Conservation (phyloP, 2,888 invertebrate species). For the Amiota minor region DNA sequence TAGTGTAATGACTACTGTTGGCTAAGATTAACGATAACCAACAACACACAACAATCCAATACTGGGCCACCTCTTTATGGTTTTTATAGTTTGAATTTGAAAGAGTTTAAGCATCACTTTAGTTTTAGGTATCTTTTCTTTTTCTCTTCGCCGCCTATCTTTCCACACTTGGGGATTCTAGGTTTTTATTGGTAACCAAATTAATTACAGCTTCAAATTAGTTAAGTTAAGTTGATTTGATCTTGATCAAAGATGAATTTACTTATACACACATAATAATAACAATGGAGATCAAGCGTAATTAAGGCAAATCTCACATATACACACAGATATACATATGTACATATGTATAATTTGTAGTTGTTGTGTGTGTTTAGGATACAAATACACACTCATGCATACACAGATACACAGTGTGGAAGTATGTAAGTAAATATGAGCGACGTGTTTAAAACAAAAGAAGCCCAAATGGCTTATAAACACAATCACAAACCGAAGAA, state of each 20-base stretch:
- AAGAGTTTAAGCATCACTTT: conserved; percentile 1
- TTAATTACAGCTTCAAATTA: conserved; percentile 71
- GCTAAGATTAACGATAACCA: too few relatives aligned
- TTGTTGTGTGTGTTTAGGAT: too few relatives aligned
- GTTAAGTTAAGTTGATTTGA: conserved; percentile 58
- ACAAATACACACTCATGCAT: too few relatives aligned
- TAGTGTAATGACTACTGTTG: too few relatives aligned
- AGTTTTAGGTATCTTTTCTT: not conserved
- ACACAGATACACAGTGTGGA: too few relatives aligned
- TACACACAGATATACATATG: conserved; percentile 37
- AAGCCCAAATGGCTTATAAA: conserved; percentile 10
- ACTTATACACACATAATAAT: conserved; percentile 10
- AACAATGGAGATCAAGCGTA: conserved; percentile 24
- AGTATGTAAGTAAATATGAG: not conserved
- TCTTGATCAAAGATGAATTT: conserved; percentile 58
- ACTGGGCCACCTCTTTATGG: conserved; percentile 54
- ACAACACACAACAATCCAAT: conserved; percentile 39
- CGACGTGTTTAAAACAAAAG: not conserved
- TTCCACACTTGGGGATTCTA: conserved; percentile 39
- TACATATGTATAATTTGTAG: too few relatives aligned
- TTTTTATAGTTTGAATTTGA: conserved; percentile 22
- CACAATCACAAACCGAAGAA: not conserved
- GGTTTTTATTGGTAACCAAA: conserved; percentile 68
- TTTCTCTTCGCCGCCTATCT: conserved; percentile 34
- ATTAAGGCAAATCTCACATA: conserved; percentile 42